Conservation (phyloP, 2,888 invertebrate genomes). For the Drosophila cognata region DNA sequence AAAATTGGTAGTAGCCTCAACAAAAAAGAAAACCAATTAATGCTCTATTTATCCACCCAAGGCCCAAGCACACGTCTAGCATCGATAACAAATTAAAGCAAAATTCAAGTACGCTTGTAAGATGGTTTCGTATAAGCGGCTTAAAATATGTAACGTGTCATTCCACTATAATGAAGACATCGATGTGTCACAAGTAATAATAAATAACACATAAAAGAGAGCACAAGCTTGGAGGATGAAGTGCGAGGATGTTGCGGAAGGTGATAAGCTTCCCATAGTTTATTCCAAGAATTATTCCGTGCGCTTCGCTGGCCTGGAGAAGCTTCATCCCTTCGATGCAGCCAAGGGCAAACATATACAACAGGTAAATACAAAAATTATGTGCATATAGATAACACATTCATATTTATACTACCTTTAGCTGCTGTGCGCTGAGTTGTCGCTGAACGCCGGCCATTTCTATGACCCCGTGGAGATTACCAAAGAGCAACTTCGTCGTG, state of each 20-base stretch:
- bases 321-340: slow-evolving; percentile 94
- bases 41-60: neutral
- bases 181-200: neutral
- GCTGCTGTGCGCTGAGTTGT: slow-evolving; percentile 86
- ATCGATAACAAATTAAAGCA: neutral
- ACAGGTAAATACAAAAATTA: slow-evolving; percentile 83
- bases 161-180: neutral
- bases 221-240: neutral
- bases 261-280: slow-evolving; percentile 89
- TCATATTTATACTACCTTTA: slow-evolving; percentile 73
- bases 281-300: slow-evolving; percentile 93
- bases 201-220: neutral
- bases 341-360: slow-evolving; percentile 93
- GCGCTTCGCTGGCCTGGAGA: slow-evolving; percentile 92
- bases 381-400: neutral
- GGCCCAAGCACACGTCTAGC: neutral
- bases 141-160: slow-evolving; percentile 16
- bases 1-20: neutral
- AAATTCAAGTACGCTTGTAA: neutral
- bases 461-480: slow-evolving; percentile 90
- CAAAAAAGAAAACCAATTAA: neutral
- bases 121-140: neutral
- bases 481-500: slow-evolving; percentile 89
- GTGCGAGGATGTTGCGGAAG: slow-evolving; percentile 25
- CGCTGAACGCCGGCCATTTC: slow-evolving; percentile 87